Percentiles rank a stretch among this genome's conserved stretches.
Evolutionary conservation across 2,797 vertebrate genomes (phyloP).

Genomic region (Neosilurus hyrtlii): DNA sequence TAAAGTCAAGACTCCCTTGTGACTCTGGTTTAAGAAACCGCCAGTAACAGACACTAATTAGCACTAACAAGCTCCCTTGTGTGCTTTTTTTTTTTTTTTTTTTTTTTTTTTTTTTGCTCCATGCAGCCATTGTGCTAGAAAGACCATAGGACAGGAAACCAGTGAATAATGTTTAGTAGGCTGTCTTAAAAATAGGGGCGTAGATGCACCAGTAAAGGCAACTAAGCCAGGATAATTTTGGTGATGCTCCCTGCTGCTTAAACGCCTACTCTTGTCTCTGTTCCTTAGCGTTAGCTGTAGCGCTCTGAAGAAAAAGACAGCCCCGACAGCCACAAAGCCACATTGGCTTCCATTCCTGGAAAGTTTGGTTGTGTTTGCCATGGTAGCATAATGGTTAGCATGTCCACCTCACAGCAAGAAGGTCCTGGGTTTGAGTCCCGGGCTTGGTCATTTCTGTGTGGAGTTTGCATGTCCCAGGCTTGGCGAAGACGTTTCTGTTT

Average conservation of each 20-base stretch:
- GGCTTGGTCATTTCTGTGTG: too few relatives aligned
- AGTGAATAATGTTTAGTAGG: conserved; percentile 10
- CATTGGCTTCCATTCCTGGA: not conserved
- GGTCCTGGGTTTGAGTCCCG: too few relatives aligned
- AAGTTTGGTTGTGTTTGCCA: too few relatives aligned
- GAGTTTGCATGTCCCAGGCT: too few relatives aligned
- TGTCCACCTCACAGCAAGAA: too few relatives aligned
- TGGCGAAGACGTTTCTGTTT: too few relatives aligned
- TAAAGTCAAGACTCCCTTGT: conserved; percentile 34
- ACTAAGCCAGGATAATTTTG: conserved; percentile 34
- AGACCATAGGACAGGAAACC: not conserved
- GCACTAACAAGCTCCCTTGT: conserved; percentile 60
- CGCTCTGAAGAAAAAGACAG: not conserved
- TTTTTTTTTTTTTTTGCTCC: conserved; percentile 10
- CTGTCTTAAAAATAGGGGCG: conserved; percentile 22
- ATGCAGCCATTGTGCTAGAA: conserved; percentile 15
- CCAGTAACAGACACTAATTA: conserved; percentile 65
- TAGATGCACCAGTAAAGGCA: conserved; percentile 17
- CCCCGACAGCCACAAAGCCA: not conserved
- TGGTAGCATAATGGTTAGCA: too few relatives aligned
- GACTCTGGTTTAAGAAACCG: conserved; percentile 59
- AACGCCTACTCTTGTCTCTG: conserved; percentile 1
- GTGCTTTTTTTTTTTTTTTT: conserved; percentile 17
- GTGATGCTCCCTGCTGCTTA: conserved; percentile 9
- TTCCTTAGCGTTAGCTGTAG: not conserved